phyloP scores from a whole-genome alignment of 2,888 invertebrate species.

The Stenodema calcarata region DNA sequence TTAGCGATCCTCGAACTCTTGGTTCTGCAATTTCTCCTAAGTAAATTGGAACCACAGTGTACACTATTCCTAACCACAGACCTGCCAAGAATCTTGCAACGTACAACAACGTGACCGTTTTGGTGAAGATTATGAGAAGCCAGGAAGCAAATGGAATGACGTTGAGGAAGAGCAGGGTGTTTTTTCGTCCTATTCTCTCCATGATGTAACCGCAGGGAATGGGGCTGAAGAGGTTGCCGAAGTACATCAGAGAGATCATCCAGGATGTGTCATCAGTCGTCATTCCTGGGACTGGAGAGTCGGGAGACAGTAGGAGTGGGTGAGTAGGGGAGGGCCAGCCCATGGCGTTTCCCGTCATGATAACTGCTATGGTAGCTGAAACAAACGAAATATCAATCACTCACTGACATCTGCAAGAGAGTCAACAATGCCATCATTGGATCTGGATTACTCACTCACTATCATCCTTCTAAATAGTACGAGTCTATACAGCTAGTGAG shows the following conservation, averaged over 20 bases:
- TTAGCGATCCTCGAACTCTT: slow-evolving; percentile 54
- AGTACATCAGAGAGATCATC: slow-evolving; percentile 32
- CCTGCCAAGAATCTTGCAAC: slow-evolving; percentile 52
- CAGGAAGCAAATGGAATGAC: slow-evolving; percentile 15
- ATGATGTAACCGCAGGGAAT: slow-evolving; percentile 65
- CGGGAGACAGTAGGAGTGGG: slow-evolving; percentile 44
- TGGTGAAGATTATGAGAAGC: not conserved
- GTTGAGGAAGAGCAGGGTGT: slow-evolving; percentile 61
- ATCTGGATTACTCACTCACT: too few species aligned
- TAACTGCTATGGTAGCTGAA: slow-evolving; percentile 50
- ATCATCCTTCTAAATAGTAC: too few species aligned
- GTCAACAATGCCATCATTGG: too few species aligned
- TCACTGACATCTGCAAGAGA: too few species aligned
- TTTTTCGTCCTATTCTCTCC: slow-evolving; percentile 67
- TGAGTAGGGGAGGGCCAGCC: slow-evolving; percentile 56
- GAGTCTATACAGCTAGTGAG: too few species aligned
- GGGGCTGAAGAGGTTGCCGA: slow-evolving; percentile 56
- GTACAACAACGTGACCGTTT: not conserved
- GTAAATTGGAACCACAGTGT: slow-evolving; percentile 57
- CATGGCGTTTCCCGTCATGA: slow-evolving; percentile 53
- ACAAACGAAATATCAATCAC: too few species aligned
- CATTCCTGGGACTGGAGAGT: slow-evolving; percentile 51
- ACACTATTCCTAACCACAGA: slow-evolving; percentile 55
- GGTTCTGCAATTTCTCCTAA: slow-evolving; percentile 56
- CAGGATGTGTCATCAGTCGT: slow-evolving; percentile 55